Base-by-base conservation (phyloP, 2,797 vertebrate genomes). In the Centropyge bicolor region DNA sequence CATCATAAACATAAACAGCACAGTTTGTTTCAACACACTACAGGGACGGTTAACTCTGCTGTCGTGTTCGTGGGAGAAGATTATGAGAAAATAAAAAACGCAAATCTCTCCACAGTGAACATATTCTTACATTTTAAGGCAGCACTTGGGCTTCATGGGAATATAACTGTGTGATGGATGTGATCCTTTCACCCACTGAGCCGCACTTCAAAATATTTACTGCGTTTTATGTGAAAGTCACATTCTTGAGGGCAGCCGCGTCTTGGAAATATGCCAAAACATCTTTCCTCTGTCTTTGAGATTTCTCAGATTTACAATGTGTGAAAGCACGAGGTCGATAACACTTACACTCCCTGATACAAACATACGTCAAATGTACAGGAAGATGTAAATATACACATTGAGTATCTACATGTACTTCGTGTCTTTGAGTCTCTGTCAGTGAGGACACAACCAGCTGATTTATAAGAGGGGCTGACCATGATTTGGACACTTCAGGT, bases 171-270 rank as follows among this genome's bases (percentile, higher is more conserved):
- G 22, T 69, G 63, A 83, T 60, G 62, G 66, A 78, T 82, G 64
- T 38, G 62, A 78, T 75, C 74, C 64, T 65, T 74, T 77, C 40
- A 68, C 60, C 46, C 36, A 14, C 67, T 68, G 38, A 63, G 61
- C 27, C n/a, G 19, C 75, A 66, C 80, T 75, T 62, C 31, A 80
- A 81, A 80, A 83, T 80, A 78, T 76, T 85, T 78, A 80, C 65
- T 35, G 31, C 6, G 5, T 49, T 79, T 76, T 19, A 75, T 49
- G 64, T 43, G 24, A 51, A 56, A 52, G 65, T 65, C n/a, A 12
- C 49, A 46, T 62, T 64, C 41, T n/a, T 22, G 35, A 77, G 64
- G 63, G 74, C 41, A 61, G 52, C 38, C 54, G 0, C 20, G 0
- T 72, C 69, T 68, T 46, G 52, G 51, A 31, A 61, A 49, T 45